Evolutionary conservation across 2,797 vertebrate genomes (phyloP).

Genomic region (Hyperoplus lanceolatus): DNA sequence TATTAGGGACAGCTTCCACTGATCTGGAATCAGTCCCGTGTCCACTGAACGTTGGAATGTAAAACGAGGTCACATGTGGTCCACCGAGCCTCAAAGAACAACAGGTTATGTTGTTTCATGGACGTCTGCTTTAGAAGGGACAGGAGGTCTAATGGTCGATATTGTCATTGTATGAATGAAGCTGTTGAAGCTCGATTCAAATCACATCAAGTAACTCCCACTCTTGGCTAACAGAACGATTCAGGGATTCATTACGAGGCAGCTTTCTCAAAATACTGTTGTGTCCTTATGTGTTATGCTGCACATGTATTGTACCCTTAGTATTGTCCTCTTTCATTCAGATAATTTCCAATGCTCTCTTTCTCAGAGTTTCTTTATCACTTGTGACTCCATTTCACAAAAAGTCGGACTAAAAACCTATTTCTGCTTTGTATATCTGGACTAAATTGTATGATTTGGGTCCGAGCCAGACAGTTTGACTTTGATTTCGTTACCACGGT

Average conservation of each 20-base stretch:
- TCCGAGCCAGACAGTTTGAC: slow-evolving; percentile 52
- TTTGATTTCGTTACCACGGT: slow-evolving; percentile 60
- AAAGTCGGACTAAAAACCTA: not conserved
- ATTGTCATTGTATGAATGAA: too few species aligned
- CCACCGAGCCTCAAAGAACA: slow-evolving; percentile 27
- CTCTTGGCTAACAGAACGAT: slow-evolving; percentile 11
- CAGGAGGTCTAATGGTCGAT: not conserved
- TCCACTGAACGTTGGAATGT: not conserved
- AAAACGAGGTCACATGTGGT: slow-evolving; percentile 53
- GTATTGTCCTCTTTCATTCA: slow-evolving; percentile 7
- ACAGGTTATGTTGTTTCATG: slow-evolving; percentile 9
- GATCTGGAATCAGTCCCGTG: too few species aligned
- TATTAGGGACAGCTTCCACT: too few species aligned
- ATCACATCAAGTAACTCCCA: not conserved
- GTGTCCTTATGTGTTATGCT: slow-evolving; percentile 35
- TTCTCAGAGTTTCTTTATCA: slow-evolving; percentile 14
- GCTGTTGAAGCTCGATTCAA: too few species aligned
- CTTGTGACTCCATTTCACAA: not conserved
- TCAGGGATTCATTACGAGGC: slow-evolving; percentile 44
- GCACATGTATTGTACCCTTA: slow-evolving; percentile 12
- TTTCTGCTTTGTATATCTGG: slow-evolving; percentile 29
- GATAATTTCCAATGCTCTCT: slow-evolving; percentile 4
- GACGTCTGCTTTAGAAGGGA: not conserved
- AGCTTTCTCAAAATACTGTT: slow-evolving; percentile 60
- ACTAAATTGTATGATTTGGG: slow-evolving; percentile 32